Percentiles rank a stretch among this genome's conserved stretches.
Evolutionary conservation across 37 sponge, comb jelly and placozoan genomes (phyloP).

Genomic region (Beroe ovata): DNA sequence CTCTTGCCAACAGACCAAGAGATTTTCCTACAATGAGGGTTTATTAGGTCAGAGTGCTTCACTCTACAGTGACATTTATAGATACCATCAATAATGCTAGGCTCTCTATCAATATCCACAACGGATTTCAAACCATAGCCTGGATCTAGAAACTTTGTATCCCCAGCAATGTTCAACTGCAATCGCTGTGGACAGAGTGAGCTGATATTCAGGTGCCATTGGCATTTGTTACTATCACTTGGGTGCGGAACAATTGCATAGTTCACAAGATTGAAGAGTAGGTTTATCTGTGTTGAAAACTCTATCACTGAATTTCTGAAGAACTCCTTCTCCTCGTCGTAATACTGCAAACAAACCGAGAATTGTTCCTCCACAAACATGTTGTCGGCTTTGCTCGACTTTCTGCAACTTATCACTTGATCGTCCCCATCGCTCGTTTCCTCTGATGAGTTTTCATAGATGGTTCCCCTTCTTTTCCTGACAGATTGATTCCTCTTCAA

Average conservation of each 20-base stretch:
- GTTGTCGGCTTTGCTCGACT: background rate
- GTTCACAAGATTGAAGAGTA: background rate
- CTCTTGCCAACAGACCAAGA: slow-evolving; percentile 1
- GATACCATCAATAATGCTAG: background rate
- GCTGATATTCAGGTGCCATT: background rate
- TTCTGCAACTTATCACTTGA: background rate
- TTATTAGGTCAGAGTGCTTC: background rate
- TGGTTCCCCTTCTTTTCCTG: background rate
- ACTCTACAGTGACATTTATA: slow-evolving; percentile 24
- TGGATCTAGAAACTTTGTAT: background rate
- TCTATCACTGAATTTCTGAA: background rate
- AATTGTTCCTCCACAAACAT: slow-evolving; percentile 29
- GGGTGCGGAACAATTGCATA: slow-evolving; percentile 35
- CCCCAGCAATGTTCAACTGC: background rate
- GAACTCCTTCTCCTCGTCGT: slow-evolving; percentile 1
- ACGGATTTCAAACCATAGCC: background rate
- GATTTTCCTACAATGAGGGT: background rate
- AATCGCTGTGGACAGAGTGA: slow-evolving; percentile 44
- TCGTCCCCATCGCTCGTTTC: background rate
- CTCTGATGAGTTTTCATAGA: slow-evolving; percentile 61
- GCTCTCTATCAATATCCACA: background rate
- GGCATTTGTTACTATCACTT: slow-evolving; percentile 7
- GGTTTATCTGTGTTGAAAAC: slow-evolving; percentile 29
- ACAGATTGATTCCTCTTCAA: background rate
- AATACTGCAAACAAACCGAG: background rate